Evolutionary conservation across 2,888 invertebrate genomes (phyloP).

Genomic region (Entomobrya proxima): DNA sequence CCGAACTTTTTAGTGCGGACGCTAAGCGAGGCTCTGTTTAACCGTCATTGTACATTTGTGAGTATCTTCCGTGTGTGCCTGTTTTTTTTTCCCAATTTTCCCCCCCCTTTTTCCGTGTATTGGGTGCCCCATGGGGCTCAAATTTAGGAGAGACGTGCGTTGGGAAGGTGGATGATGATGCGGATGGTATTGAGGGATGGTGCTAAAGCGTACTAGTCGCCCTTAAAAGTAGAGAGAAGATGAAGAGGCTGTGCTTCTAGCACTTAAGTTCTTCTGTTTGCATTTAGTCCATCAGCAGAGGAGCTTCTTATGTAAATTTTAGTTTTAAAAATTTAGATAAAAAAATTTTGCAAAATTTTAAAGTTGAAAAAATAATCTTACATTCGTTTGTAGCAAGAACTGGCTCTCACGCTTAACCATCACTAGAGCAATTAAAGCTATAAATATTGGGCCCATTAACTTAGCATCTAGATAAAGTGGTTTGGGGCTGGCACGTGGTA

Average conservation of each 20-base stretch:
- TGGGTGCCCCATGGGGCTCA: conserved; percentile 66
- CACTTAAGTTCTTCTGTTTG: conserved; percentile 70
- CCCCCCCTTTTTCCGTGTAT: too few relatives aligned
- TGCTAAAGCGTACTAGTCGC: too few relatives aligned
- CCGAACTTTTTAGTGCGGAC: conserved; percentile 74
- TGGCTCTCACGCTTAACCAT: conserved; percentile 80
- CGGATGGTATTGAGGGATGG: conserved; percentile 57
- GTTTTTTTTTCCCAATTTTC: too few relatives aligned
- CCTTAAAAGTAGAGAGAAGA: conserved; percentile 74
- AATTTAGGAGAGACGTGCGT: conserved; percentile 48
- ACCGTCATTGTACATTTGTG: conserved; percentile 75
- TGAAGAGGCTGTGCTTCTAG: conserved; percentile 73
- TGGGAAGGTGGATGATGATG: conserved; percentile 3
- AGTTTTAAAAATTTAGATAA: too few relatives aligned
- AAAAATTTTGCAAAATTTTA: conserved; percentile 16
- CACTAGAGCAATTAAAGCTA: conserved; percentile 80
- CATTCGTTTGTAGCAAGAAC: conserved; percentile 80
- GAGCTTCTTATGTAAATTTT: too few relatives aligned
- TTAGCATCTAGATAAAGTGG: conserved; percentile 79
- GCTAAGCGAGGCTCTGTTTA: too few relatives aligned
- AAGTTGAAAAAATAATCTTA: conserved; percentile 78
- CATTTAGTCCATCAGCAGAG: conserved; percentile 73
- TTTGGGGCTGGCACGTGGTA: too few relatives aligned
- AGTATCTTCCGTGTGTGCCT: too few relatives aligned
- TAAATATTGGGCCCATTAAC: conserved; percentile 79